These are phyloP conservation scores for Drosophila ficusphila DNA, from an alignment of 1,140 invertebrate genomes.

Conservation along the genomic window DNA sequence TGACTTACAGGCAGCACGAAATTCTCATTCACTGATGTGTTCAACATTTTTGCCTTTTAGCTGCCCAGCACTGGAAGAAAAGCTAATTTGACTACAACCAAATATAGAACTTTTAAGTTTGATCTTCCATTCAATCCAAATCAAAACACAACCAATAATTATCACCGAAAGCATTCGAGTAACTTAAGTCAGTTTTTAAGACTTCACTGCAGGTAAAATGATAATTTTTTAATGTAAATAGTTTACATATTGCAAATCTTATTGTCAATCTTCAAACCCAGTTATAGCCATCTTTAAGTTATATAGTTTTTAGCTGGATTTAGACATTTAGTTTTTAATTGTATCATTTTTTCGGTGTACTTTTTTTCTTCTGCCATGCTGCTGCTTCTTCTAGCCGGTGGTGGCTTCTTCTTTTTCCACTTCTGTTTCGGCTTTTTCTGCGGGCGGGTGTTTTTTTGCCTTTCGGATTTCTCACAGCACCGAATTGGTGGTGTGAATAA, in stretches of 20 bases:
- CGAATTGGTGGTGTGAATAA: slow-evolving; percentile 45
- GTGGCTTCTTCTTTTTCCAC: slow-evolving; percentile 24
- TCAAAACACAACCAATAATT: too few species aligned
- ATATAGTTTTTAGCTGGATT: neutral
- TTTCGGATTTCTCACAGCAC: slow-evolving; percentile 1
- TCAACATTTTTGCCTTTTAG: slow-evolving; percentile 34
- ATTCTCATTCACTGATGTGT: slow-evolving; percentile 36
- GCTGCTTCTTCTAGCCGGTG: slow-evolving; percentile 23
- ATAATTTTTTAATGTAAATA: too few species aligned
- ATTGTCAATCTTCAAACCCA: too few species aligned
- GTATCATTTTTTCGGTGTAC: neutral
- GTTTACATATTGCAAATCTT: too few species aligned
- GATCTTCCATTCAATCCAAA: too few species aligned
- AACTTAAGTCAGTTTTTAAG: too few species aligned
- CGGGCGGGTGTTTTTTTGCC: slow-evolving; percentile 11
- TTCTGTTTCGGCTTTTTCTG: slow-evolving; percentile 14
- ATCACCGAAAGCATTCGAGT: too few species aligned
- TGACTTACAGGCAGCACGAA: slow-evolving; percentile 28
- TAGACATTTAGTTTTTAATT: too few species aligned
- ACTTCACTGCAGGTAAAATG: too few species aligned
- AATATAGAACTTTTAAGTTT: too few species aligned
- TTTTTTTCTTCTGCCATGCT: neutral
- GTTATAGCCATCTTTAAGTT: too few species aligned
- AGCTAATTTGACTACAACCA: neutral
- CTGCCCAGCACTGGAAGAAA: slow-evolving; percentile 3